These are phyloP conservation scores for Coecobrya sp. DNA, from an alignment of 2,888 invertebrate species.

Conservation along the genomic window DNA sequence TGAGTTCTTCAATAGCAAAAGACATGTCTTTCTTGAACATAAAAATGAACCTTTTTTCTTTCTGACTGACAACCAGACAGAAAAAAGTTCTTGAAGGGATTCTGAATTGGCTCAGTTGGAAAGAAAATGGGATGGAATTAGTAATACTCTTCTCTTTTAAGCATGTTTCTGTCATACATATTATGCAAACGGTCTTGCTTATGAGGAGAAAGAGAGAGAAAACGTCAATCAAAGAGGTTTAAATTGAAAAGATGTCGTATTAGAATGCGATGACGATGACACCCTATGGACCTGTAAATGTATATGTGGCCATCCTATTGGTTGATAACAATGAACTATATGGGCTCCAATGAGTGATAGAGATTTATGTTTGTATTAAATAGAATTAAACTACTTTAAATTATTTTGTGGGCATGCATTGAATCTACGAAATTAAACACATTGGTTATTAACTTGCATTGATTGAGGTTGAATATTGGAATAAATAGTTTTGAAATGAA, in stretches of 20 bases:
- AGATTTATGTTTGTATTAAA: not conserved
- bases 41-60: slow-evolving; percentile 54
- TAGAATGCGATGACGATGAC: not conserved
- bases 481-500: too few species aligned
- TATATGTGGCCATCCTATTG: slow-evolving; percentile 11
- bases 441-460: too few species aligned
- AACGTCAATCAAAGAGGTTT: slow-evolving; percentile 33
- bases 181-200: not conserved
- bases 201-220: slow-evolving; percentile 26
- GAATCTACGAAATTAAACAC: too few species aligned
- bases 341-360: not conserved
- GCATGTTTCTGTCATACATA: slow-evolving; percentile 7
- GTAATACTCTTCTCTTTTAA: slow-evolving; percentile 37
- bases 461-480: too few species aligned
- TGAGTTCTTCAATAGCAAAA: not conserved
- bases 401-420: too few species aligned
- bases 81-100: slow-evolving; percentile 23
- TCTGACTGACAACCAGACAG: slow-evolving; percentile 65
- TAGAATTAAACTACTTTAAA: too few species aligned
- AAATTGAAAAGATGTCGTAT: not conserved
- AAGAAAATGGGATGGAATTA: slow-evolving; percentile 33
- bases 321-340: not conserved
- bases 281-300: not conserved
- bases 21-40: not conserved
- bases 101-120: slow-evolving; percentile 63